Base-by-base conservation (phyloP, 2,797 vertebrate genomes). In the Gymnoscopelus microlampas region DNA sequence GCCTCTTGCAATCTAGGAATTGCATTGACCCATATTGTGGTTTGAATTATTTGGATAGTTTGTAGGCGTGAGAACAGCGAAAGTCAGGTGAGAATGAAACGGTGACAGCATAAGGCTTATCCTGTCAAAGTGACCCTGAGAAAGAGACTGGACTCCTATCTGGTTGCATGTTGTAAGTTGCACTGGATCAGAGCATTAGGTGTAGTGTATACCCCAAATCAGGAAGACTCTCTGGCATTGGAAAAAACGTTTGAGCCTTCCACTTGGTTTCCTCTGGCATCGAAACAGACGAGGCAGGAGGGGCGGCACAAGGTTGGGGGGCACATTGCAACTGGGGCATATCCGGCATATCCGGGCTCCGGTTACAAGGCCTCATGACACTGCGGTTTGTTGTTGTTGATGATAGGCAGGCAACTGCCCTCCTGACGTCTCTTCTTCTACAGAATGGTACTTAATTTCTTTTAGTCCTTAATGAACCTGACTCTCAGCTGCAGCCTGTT, bases 341-440 rank as follows among this genome's bases (percentile, higher is more conserved):
- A 86, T 89, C 81, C 66, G 26, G 63, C 39, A 44, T 19, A 19
- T 19, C 19, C 9, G 61, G 67, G 53, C 69, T 90, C 77, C 49
- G 47, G 74, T 88, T 88, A 81, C 88, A 74, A 62, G 63, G 47
- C 64, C 68, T 78, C 57, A 73, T 89, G 80, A 84, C 78, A 47
- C 70, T 50, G 78, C 48, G 4, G 71, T 84, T 78, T 84, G 71
- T 87, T 84, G 82, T 87, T 83, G 77, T 78, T 81, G 58, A 80
- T 61, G 29, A 44, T 44, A 63, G 72, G 65, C 61, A 53, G 69
- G 26, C 67, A 50, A 0, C 68, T 15, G 35, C 39, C 24, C 47
- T 44, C 39, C 68, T 63, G 14, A 44, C 60, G 49, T 53, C 58
- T 60, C 54, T 49, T 15, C 64, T 66, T 57, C 57, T 73, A 73